phyloP scores from a whole-genome alignment of 1,140 invertebrate genomes.

The Scaptomyza pallida region DNA sequence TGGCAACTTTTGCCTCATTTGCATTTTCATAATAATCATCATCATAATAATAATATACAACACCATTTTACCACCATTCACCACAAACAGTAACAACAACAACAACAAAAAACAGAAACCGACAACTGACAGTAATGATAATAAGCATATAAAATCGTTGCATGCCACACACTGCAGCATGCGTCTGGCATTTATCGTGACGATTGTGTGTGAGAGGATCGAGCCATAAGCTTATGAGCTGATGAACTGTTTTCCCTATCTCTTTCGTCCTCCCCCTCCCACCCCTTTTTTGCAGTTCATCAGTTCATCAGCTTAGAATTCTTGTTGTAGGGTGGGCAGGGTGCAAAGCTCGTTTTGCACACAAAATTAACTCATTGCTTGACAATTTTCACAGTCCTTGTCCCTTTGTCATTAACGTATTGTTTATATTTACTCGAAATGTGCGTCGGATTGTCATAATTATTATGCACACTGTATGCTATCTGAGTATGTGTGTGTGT shows the following conservation, averaged over 20 bases:
- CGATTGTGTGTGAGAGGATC: slow-evolving; percentile 28
- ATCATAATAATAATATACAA: slow-evolving; percentile 72
- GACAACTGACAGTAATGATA: slow-evolving; percentile 55
- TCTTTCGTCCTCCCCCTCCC: too few relatives aligned
- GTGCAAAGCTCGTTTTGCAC: too few relatives aligned
- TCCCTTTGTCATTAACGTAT: slow-evolving; percentile 56
- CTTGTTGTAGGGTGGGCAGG: background rate
- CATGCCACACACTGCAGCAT: slow-evolving; percentile 32
- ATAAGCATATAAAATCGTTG: slow-evolving; percentile 64
- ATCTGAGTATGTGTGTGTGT: slow-evolving; percentile 1
- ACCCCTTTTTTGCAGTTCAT: background rate
- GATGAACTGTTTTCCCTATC: slow-evolving; percentile 20
- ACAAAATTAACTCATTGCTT: too few relatives aligned
- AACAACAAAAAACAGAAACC: slow-evolving; percentile 2
- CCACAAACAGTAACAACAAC: slow-evolving; percentile 1
- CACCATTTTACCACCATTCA: slow-evolving; percentile 16
- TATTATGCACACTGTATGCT: slow-evolving; percentile 47
- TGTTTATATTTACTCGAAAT: slow-evolving; percentile 70
- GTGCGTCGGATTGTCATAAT: slow-evolving; percentile 59
- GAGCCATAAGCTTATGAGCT: slow-evolving; percentile 40
- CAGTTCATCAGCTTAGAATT: background rate
- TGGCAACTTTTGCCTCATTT: slow-evolving; percentile 63
- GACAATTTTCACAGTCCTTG: background rate
- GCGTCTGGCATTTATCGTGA: slow-evolving; percentile 28
- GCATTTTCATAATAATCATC: slow-evolving; percentile 83